Base-by-base conservation (phyloP, 2,888 invertebrate genomes). In the Tolmerus cingulatus region DNA sequence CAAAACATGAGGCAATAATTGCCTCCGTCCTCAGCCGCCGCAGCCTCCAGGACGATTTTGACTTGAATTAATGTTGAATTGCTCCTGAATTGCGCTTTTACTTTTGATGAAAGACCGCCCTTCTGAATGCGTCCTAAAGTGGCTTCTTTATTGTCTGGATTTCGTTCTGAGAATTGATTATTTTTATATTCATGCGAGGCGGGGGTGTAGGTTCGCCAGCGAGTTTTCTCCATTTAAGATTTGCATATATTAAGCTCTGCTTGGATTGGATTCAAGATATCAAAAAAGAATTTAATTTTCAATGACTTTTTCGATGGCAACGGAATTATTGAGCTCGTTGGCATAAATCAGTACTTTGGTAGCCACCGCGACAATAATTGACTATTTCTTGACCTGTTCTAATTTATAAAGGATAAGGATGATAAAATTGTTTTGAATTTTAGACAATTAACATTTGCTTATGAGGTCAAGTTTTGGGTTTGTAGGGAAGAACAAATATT, bases 1-100 rank as follows among this genome's bases (percentile, higher is more conserved):
- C 76, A 76, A 37, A 76, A 76, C 76, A 76, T 76, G 34, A 76
- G 34, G 37, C 37, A 76, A 76, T 76, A 34, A 76, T 76, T 76
- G 76, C 16, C 74, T n/a, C 76, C 37, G 37, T 76, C 37, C 19
- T 66, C 27, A 37, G 14, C 76, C 19, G 37, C 37, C 9, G n/a
- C 30, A 34, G 27, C n/a, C 37, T 37, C 34, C 76, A 76, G 12
- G 7, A 8, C 7, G 19, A 76, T 37, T 66, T 66, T 12, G 37
- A 76, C 37, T 37, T 34, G 37, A 76, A 76, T 76, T 34, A 34
- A 76, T 76, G 37, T 76, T 37, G 76, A 76, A 34, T 27, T 66
- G 66, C 23, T 8, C 8, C 19, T 8, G 12, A 12, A 66, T 66
- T 66, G 27, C 7, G 66, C 9, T 66, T 23, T 66, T 66, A 66